phyloP scores from a whole-genome alignment of 2,888 invertebrate genomes.

The Ommatoiulus sabulosus region DNA sequence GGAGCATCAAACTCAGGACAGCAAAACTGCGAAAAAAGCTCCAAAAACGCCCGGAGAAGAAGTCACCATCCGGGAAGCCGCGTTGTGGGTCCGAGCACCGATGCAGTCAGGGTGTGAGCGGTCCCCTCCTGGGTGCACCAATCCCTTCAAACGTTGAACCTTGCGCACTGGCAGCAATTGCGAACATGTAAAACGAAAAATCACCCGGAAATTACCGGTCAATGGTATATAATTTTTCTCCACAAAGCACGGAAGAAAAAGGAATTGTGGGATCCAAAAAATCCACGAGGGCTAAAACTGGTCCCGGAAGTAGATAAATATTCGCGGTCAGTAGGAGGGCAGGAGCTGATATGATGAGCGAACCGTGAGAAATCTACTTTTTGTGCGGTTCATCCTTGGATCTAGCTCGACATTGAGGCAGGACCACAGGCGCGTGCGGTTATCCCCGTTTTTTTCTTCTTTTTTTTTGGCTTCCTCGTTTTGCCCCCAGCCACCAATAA shows the following conservation, averaged over 20 bases:
- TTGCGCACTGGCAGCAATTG: background rate
- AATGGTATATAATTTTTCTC: background rate
- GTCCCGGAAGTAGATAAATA: background rate
- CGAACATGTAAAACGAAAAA: background rate
- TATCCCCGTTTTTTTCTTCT: slow-evolving; percentile 12
- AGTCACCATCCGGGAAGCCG: background rate
- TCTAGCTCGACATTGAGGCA: background rate
- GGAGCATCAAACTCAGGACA: background rate
- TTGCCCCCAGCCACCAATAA: slow-evolving; percentile 7
- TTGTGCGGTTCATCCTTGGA: background rate
- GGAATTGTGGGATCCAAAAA: background rate
- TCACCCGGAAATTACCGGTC: background rate
- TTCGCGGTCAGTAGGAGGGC: background rate
- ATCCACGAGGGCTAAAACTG: background rate
- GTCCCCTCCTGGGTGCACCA: background rate
- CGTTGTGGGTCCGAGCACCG: background rate
- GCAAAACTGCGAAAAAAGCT: background rate
- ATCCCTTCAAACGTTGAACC: background rate
- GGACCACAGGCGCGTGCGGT: slow-evolving; percentile 7
- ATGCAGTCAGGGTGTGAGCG: background rate
- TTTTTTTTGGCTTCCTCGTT: background rate
- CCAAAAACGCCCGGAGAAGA: background rate
- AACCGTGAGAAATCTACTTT: background rate
- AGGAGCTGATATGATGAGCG: background rate
- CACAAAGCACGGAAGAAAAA: background rate